Evolutionary conservation across 1,140 invertebrate species (phyloP), one percentile per base, ranked within the genome.

Genomic region (Zaprionus lachaisei): DNA sequence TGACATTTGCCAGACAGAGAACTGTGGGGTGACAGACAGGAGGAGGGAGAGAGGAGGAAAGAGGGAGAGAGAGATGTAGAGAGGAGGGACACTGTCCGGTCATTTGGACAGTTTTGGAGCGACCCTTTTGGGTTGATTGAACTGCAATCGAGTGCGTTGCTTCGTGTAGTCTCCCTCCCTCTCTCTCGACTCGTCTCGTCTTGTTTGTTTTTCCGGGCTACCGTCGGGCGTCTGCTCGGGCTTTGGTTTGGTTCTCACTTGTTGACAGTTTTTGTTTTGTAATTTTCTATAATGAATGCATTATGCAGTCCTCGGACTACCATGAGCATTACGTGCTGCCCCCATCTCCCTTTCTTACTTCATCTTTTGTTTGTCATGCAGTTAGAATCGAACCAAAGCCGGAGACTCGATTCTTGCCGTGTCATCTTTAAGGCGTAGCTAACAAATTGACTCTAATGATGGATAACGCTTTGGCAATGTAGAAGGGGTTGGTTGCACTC

Each of bases 201-300:
- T 67, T 77, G 38, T 67, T 77, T 77, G 57, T 63, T 77, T 64
- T 64, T n/a, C 41, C 28, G 57, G 44, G 71, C 75, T 77, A 77
- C 75, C 67, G 75, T 65, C 31, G 37, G 37, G 37, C 1, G 14
- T 47, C 41, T n/a, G 5, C 15, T 47, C n/a, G 7, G 6, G 24
- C 24, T 47, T 47, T 47, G 26, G 47, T 62, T 31, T 54, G 64
- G 44, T 68, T 56, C 47, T 56, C 63, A 70, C 74, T 80, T 87
- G 83, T 86, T 83, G 77, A 83, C 80, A 83, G 68, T 83, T 79
- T 83, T 64, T 71, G 71, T 81, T 79, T 77, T 77, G 78, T 80
- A 77, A 67, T 77, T 72, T 49, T 68, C 57, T 70, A 80, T 80
- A 78, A 78, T 80, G 78, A 77, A 80, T 80, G 78, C 78, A 78